These are phyloP conservation scores for Lepus oiostolus DNA, from an alignment of 2,797 vertebrate genomes.

Conservation along the genomic window DNA sequence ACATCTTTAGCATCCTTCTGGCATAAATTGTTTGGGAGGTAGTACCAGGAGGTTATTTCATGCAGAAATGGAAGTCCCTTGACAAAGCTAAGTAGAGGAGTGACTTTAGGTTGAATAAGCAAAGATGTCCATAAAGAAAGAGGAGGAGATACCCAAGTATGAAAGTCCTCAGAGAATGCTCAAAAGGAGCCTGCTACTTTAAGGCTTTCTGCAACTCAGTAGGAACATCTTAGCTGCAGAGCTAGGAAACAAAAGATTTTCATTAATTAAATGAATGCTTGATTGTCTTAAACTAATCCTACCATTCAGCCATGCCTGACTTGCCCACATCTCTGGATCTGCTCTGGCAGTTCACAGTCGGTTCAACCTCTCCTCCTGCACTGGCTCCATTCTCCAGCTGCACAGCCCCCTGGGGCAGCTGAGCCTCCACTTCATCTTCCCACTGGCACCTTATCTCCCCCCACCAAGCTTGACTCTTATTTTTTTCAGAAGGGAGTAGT, in stretches of 20 bases:
- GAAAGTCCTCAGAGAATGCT: neutral
- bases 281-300: neutral
- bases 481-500: no score
- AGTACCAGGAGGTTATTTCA: neutral
- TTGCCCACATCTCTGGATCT: neutral
- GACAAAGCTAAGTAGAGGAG: neutral
- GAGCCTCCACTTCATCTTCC: neutral
- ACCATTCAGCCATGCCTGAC: neutral
- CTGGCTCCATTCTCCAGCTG: neutral
- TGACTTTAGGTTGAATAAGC: neutral
- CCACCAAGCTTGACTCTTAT: neutral
- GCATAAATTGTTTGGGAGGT: conserved; percentile 10
- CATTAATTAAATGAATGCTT: neutral
- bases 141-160: neutral
- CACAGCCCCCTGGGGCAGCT: neutral
- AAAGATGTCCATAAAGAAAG: neutral
- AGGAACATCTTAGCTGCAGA: neutral
- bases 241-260: neutral
- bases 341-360: neutral
- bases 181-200: neutral
- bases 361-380: neutral
- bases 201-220: neutral
- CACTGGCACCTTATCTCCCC: neutral
- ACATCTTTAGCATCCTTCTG: neutral
- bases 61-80: conserved; percentile 4